Base-by-base conservation (phyloP, 2,888 invertebrate species). In the Oegoconia quadripuncta region DNA sequence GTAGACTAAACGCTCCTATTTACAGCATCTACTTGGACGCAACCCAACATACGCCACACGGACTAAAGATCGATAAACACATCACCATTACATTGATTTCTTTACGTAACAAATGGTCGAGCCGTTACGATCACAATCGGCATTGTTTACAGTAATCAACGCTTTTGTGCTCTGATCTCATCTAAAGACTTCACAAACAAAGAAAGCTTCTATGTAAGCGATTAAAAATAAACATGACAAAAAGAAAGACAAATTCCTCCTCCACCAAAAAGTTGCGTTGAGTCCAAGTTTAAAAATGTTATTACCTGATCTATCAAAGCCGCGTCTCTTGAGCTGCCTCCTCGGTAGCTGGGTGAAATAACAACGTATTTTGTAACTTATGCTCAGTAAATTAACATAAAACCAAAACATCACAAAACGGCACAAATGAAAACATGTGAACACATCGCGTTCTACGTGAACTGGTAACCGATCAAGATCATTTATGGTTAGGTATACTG, bases 281-380 rank as follows among this genome's bases (percentile, higher is more conserved):
- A 58, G 79, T 74, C 83, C 84, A 82, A 82, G 81, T 72, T 69
- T 48, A 60, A 67, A 59, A 59, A 66, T 45, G 66, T 65, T 22
- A 80, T 88, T 88, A 88, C 88, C 88, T 88, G 82, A 62, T 81
- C 84, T 88, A 88, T 88, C 80, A 88, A 86, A 88, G 88, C 84
- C 88, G 80, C 76, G 88, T 88, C 87, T 88, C 88, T 86, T 83
- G 86, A 57, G 84, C 87, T 80, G 86, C 86, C 74, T 87, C 88
- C 88, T 88, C 88, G 86, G 79, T 82, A 86, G 87, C 88, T 88
- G 88, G 84, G 75, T 88, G 86, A 86, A 87, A 87, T 84, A 84
- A 88, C 78, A 87, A 86, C 82, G 84, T 71, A 71, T 77, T 78
- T 84, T 86, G 86, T 78, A 87, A 86, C 75, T 63, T 81, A 78